Conservation (phyloP, 2,113 vertebrate species). For the Erinaceus europaeus region DNA sequence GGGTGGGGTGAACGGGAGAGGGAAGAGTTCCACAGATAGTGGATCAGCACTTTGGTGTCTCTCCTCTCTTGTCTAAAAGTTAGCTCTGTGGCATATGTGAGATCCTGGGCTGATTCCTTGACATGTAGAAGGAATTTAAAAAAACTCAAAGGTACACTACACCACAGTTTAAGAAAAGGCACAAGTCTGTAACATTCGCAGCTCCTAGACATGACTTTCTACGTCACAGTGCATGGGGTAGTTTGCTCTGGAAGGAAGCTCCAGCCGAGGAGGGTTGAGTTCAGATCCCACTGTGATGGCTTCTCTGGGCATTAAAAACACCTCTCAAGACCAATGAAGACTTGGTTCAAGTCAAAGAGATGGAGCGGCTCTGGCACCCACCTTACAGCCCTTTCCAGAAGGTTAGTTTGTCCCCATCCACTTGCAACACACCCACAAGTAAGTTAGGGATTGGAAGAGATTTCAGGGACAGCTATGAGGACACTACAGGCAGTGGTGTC, state of each 20-base stretch:
- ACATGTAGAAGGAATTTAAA: too few species aligned
- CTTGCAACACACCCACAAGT: too few species aligned
- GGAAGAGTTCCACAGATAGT: too few species aligned
- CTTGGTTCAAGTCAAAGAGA: background rate
- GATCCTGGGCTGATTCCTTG: too few species aligned
- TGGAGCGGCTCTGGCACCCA: background rate
- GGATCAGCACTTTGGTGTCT: too few species aligned
- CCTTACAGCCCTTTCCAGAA: background rate
- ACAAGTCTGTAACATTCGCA: accelerated
- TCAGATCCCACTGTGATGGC: background rate
- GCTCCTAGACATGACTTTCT: background rate
- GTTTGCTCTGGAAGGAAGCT: background rate
- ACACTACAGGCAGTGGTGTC: background rate
- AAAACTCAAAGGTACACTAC: too few species aligned
- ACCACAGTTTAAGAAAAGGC: background rate
- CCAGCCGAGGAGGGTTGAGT: background rate
- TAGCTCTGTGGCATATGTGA: too few species aligned
- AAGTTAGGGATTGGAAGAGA: background rate
- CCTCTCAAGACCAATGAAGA: background rate
- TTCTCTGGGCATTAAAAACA: background rate
- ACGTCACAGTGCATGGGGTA: background rate
- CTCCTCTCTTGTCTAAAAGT: too few species aligned
- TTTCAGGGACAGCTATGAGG: background rate
- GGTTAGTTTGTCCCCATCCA: background rate
- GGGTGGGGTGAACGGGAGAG: too few species aligned